Conservation (phyloP, 2,797 vertebrate species). For the Siniperca scherzeri region DNA sequence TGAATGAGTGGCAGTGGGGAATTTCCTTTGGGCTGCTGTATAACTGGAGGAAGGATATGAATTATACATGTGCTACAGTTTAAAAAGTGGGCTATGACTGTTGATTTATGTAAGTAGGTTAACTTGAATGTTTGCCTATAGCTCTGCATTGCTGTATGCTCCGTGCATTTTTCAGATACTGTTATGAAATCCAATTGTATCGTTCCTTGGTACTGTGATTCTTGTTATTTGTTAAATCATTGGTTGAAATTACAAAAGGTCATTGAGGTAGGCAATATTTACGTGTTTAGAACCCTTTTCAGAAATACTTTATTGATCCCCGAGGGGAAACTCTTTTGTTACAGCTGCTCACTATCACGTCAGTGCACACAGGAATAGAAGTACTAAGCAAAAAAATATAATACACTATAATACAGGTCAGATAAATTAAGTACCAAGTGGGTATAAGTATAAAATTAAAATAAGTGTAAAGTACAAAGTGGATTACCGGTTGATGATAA, state of each 20-base stretch:
- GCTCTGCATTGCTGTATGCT: not conserved
- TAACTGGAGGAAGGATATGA: conserved; percentile 46
- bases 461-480: no score
- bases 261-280: not conserved
- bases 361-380: no score
- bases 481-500: no score
- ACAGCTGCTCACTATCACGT: no score
- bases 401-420: no score
- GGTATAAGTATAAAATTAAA: no score
- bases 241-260: conserved; percentile 4
- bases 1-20: conserved; percentile 29
- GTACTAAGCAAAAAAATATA: no score
- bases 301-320: no score
- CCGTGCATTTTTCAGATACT: not conserved
- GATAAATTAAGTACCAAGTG: no score
- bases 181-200: not conserved
- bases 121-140: conserved; percentile 3
- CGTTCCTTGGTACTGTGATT: not conserved
- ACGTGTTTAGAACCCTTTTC: not conserved
- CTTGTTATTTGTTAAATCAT: not conserved
- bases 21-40: conserved; percentile 40
- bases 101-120: conserved; percentile 56
- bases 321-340: no score
- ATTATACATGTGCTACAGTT: conserved; percentile 49
- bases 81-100: conserved; percentile 27